These are phyloP conservation scores for Octopus sinensis DNA, from an alignment of 1,140 invertebrate genomes.

Conservation along the genomic window DNA sequence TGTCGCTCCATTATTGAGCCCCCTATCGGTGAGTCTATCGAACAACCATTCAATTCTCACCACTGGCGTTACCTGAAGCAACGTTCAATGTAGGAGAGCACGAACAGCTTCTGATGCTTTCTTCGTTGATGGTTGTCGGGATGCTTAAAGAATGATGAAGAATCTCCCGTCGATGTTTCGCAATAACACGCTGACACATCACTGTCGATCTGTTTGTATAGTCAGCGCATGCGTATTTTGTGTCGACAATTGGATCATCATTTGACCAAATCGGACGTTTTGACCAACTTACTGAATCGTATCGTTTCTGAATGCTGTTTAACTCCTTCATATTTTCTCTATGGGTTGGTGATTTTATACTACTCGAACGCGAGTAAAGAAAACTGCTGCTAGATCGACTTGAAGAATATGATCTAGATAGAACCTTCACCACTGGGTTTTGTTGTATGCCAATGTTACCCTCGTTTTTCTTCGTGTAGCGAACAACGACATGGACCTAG, in stretches of 20 bases:
- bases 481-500: slow-evolving; percentile 25
- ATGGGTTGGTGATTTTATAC: slow-evolving; percentile 20
- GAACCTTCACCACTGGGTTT: slow-evolving; percentile 22
- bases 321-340: slow-evolving; percentile 15
- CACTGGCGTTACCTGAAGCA: too few species aligned
- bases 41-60: too few species aligned
- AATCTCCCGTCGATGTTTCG: slow-evolving; percentile 30
- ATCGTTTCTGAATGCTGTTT: slow-evolving; percentile 2
- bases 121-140: slow-evolving; percentile 45
- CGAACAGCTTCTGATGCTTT: slow-evolving; percentile 28
- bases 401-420: slow-evolving; percentile 12
- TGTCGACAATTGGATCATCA: slow-evolving; percentile 18
- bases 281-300: slow-evolving; percentile 20
- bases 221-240: slow-evolving; percentile 11
- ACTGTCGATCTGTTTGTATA: neutral
- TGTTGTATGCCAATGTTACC: slow-evolving; percentile 21
- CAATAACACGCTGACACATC: neutral
- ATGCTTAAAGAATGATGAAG: slow-evolving; percentile 38
- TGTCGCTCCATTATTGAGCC: too few species aligned
- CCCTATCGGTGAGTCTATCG: too few species aligned
- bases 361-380: slow-evolving; percentile 34
- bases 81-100: neutral
- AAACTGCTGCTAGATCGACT: slow-evolving; percentile 29
- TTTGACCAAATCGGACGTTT: slow-evolving; percentile 18
- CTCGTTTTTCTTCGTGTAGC: slow-evolving; percentile 18